These are phyloP conservation scores for Agrochola litura DNA, from an alignment of 2,888 invertebrate species.

Conservation along the genomic window DNA sequence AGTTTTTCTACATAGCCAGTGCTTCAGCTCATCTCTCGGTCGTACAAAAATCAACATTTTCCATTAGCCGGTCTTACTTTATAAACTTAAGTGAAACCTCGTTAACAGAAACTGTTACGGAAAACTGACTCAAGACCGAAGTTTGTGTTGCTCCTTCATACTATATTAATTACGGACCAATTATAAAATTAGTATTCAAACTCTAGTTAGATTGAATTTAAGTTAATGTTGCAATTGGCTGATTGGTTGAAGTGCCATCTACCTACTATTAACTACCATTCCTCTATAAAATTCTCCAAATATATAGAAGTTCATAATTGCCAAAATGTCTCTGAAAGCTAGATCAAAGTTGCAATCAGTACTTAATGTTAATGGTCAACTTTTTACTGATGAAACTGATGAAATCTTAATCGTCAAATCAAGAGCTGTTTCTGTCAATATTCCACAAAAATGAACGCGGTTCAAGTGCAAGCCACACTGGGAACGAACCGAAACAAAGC, in stretches of 20 bases:
- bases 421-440: too few species aligned
- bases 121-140: conserved; percentile 42
- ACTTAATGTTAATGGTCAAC: too few species aligned
- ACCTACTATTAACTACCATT: too few species aligned
- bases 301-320: too few species aligned
- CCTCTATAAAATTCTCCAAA: too few species aligned
- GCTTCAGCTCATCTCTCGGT: conserved; percentile 26
- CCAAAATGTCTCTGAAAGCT: too few species aligned
- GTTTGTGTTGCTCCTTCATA: conserved; percentile 51
- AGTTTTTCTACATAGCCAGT: conserved; percentile 20
- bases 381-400: too few species aligned
- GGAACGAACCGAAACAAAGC: too few species aligned
- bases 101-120: conserved; percentile 57
- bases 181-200: conserved; percentile 37
- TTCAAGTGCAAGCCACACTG: too few species aligned
- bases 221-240: not conserved
- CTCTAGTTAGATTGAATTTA: not conserved
- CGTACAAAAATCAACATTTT: conserved; percentile 63
- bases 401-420: too few species aligned
- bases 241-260: not conserved
- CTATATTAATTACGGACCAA: conserved; percentile 38
- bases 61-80: conserved; percentile 52
- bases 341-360: too few species aligned
- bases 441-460: too few species aligned
- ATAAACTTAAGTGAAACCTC: conserved; percentile 61